These are phyloP conservation scores for Pararge aegeria DNA, from an alignment of 1,140 invertebrate genomes.

Conservation along the genomic window DNA sequence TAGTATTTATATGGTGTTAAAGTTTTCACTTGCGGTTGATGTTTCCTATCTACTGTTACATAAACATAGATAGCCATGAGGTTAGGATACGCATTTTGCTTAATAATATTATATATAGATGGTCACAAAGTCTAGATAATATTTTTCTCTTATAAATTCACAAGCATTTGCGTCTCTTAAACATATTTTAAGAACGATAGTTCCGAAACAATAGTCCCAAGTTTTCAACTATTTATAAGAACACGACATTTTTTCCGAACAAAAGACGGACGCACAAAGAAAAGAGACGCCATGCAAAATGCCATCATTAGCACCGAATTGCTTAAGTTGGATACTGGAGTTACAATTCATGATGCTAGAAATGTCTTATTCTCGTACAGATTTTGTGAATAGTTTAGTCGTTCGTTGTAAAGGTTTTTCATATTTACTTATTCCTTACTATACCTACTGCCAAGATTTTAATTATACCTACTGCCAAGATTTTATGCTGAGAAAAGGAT, in stretches of 20 bases:
- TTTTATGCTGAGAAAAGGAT: too few species aligned
- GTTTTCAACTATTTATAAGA: constrained; percentile 6
- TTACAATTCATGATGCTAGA: constrained; percentile 27
- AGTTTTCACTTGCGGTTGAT: too few species aligned
- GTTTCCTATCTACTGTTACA: too few species aligned
- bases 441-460: too few species aligned
- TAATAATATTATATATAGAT: too few species aligned
- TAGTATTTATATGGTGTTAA: too few species aligned
- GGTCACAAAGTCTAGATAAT: too few species aligned
- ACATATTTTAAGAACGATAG: neutral
- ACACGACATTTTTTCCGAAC: constrained; percentile 11
- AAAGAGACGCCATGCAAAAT: constrained; percentile 25
- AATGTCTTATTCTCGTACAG: constrained; percentile 31
- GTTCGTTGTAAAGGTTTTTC: neutral
- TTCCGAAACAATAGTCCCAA: constrained; percentile 1
- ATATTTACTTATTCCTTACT: neutral
- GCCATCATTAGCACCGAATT: constrained; percentile 32
- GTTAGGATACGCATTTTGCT: too few species aligned
- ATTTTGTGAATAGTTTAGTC: neutral
- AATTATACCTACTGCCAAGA: too few species aligned
- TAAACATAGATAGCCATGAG: too few species aligned
- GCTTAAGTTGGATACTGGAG: constrained; percentile 31
- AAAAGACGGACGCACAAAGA: constrained; percentile 22
- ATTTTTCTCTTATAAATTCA: too few species aligned
- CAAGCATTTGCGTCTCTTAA: neutral